These are phyloP conservation scores for Diorhabda carinulata DNA, from an alignment of 1,140 invertebrate species.

Conservation along the genomic window DNA sequence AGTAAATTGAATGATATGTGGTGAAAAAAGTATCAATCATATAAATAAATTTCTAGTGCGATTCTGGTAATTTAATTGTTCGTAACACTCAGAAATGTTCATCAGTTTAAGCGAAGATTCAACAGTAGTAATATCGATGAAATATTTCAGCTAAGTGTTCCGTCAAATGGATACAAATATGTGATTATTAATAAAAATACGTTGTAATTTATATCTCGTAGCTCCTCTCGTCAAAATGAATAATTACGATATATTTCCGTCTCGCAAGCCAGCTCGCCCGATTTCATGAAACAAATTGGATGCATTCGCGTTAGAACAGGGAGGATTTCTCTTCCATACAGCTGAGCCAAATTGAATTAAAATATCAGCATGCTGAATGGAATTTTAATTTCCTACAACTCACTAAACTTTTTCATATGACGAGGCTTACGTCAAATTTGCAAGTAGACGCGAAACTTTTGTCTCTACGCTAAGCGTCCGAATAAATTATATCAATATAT, in stretches of 20 bases:
- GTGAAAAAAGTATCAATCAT: too few relatives aligned
- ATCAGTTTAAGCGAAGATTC: too few relatives aligned
- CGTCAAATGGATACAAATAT: slow-evolving; percentile 4
- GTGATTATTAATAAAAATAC: slow-evolving; percentile 4
- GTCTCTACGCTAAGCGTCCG: not conserved
- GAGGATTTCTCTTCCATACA: slow-evolving; percentile 7
- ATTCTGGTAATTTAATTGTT: too few relatives aligned
- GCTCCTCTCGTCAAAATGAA: slow-evolving; percentile 12
- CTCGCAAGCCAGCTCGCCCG: not conserved
- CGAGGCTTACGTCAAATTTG: not conserved
- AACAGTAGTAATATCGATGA: too few relatives aligned
- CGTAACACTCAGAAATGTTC: too few relatives aligned
- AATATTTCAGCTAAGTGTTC: too few relatives aligned
- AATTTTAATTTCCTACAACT: not conserved
- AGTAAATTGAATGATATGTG: too few relatives aligned
- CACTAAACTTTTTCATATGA: slow-evolving; percentile 5
- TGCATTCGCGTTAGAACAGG: slow-evolving; percentile 7
- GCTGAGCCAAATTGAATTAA: slow-evolving; percentile 15
- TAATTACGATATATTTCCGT: slow-evolving; percentile 15
- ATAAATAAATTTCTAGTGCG: too few relatives aligned
- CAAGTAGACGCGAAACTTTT: not conserved
- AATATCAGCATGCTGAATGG: slow-evolving; percentile 9
- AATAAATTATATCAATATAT: not conserved
- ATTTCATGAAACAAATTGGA: slow-evolving; percentile 14
- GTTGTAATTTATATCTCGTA: slow-evolving; percentile 1